phyloP scores from a whole-genome alignment of 2,888 invertebrate genomes.

The Scaptomyza flava region DNA sequence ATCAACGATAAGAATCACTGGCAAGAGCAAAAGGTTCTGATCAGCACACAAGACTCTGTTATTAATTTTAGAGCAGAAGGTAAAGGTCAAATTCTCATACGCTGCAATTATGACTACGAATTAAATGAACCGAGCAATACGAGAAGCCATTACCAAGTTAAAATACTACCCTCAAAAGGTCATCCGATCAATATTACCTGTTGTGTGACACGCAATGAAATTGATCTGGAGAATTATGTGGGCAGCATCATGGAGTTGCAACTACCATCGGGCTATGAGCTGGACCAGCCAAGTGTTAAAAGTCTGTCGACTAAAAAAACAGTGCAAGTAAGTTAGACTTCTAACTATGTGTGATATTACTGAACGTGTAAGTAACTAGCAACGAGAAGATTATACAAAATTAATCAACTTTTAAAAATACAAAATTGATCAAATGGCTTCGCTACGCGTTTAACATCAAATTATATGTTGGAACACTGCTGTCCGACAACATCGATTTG shows the following conservation, averaged over 20 bases:
- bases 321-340: too few species aligned
- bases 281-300: background rate
- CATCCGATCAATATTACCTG: background rate
- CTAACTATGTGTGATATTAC: too few species aligned
- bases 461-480: too few species aligned
- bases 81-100: slow-evolving; percentile 23
- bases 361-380: too few species aligned
- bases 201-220: slow-evolving; percentile 20
- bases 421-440: too few species aligned
- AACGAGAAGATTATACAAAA: too few species aligned
- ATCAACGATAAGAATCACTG: slow-evolving; percentile 9
- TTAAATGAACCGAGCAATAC: background rate
- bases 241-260: slow-evolving; percentile 27
- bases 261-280: slow-evolving; percentile 38
- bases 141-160: background rate
- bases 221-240: slow-evolving; percentile 13
- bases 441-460: too few species aligned
- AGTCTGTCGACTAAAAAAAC: background rate
- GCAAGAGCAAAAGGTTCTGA: background rate
- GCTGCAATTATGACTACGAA: slow-evolving; percentile 21
- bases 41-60: background rate
- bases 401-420: too few species aligned
- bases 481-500: too few species aligned
- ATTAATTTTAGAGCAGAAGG: slow-evolving; percentile 20
- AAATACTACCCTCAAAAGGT: background rate